Evolutionary conservation across 1,140 invertebrate species (phyloP).

Genomic region (Rhizoglyphus robini): DNA sequence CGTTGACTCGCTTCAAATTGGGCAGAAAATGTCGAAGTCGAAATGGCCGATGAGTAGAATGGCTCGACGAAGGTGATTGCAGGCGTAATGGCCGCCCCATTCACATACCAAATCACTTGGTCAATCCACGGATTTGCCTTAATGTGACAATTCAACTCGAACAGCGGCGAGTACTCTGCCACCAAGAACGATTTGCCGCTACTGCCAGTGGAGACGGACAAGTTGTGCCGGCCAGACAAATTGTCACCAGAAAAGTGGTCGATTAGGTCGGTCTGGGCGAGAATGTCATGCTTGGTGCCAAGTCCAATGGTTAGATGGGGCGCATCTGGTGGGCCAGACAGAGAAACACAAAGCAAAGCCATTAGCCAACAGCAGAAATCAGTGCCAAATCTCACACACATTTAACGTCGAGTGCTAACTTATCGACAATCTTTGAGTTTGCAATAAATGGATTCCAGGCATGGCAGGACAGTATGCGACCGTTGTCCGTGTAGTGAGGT

Average conservation of each 20-base stretch:
- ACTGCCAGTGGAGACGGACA: no score
- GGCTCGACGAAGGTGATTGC: not conserved
- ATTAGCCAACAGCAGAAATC: no score
- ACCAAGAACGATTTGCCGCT: not conserved
- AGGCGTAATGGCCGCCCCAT: slow-evolving; percentile 32
- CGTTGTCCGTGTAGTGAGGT: slow-evolving; percentile 59
- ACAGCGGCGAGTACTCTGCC: not conserved
- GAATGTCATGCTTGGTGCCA: not conserved
- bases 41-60: not conserved
- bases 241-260: not conserved
- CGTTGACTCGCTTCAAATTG: not conserved
- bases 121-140: slow-evolving; percentile 69
- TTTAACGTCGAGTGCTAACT: slow-evolving; percentile 67
- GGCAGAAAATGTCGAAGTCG: no score
- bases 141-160: slow-evolving; percentile 61
- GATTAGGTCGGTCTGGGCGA: not conserved
- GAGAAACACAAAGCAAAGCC: no score
- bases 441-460: slow-evolving; percentile 54
- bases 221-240: not conserved
- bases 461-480: slow-evolving; percentile 61
- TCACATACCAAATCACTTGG: slow-evolving; percentile 61
- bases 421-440: slow-evolving; percentile 53
- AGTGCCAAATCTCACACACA: slow-evolving; percentile 56
- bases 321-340: not conserved
- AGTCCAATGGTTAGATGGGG: slow-evolving; percentile 3